Conservation (phyloP, 1,140 invertebrate genomes). For the Dryas iulia region DNA sequence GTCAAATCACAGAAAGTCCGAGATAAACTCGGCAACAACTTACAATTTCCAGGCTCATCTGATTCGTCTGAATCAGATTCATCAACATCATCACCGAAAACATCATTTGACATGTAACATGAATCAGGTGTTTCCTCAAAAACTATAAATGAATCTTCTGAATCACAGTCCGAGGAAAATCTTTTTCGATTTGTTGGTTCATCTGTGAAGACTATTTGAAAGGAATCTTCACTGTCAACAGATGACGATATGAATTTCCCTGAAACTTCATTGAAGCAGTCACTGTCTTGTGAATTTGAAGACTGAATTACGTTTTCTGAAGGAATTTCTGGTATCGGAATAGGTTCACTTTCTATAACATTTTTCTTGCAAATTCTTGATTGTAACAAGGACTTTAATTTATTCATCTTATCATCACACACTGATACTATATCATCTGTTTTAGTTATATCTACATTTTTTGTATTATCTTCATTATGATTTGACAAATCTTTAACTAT, state of each 20-base stretch:
- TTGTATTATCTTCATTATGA: conserved; percentile 11
- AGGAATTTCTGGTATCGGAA: conserved; percentile 16
- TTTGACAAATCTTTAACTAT: conserved; percentile 34
- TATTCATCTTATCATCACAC: conserved; percentile 63
- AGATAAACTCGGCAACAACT: conserved; percentile 49
- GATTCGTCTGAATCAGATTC: conserved; percentile 54
- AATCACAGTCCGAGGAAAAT: conserved; percentile 64
- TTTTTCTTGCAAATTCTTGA: conserved; percentile 31
- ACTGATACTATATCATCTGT: conserved; percentile 46
- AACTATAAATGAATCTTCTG: conserved; percentile 70
- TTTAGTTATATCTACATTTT: conserved; percentile 21
- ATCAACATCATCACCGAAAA: conserved; percentile 51
- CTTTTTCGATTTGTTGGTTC: conserved; percentile 35
- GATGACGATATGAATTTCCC: conserved; percentile 59
- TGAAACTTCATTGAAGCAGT: conserved; percentile 60
- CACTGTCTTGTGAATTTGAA: conserved; percentile 28
- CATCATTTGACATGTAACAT: conserved; percentile 65
- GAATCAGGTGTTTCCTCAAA: conserved; percentile 68
- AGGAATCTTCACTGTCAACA: conserved; percentile 66
- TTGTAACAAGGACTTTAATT: conserved; percentile 54
- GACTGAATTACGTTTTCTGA: conserved; percentile 12
- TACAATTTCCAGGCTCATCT: conserved; percentile 54
- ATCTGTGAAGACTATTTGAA: conserved; percentile 70
- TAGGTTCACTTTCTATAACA: conserved; percentile 29
- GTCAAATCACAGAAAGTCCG: conserved; percentile 62